Base-by-base conservation (phyloP, 2,888 invertebrate genomes). In the Drosophila multiciliata region DNA sequence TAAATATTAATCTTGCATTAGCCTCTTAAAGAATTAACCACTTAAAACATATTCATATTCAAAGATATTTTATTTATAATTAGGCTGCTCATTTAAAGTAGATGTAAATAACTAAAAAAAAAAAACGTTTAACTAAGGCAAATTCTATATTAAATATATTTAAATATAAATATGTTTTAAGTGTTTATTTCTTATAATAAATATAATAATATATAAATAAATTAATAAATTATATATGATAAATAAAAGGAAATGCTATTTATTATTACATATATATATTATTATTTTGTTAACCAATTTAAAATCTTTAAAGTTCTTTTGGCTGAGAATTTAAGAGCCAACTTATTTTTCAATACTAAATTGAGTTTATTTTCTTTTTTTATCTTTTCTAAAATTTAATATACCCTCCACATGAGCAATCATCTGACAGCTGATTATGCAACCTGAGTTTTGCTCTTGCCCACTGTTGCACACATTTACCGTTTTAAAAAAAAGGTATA, bases 401-500 rank as follows among this genome's bases (percentile, higher is more conserved):
- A 40, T n/a, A n/a, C n/a, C 9, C 9, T 9, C n/a, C 2, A 3
- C 45, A 23, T 3, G 11, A 50, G 7, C 6, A 23, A 23, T 23
- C 23, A 11, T 2, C 15, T 12, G 3, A 6, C 17, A 29, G n/a
- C 6, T n/a, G 1, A 11, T 50, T 50, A 6, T 49, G 26, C 26
- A 33, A 20, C 32, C 9, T n/a, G 17, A 45, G 15, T n/a, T 6
- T 29, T 33, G 48, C 20, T 32, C 52, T n/a, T n/a, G 52, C 55
- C 88, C 83, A 82, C 80, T 76, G 89, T 89, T 50, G 58, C 17
- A 45, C 48, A 73, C 78, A 63, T 82, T 76, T 88, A 83, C 78
- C 83, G 83, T 88, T 88, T 87, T 87, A 78, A 84, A 82, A 62
- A 70, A 73, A 82, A 80, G 88, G 83, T 82, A 89, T 74, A 80